Evolutionary conservation across 1,140 invertebrate species (phyloP).

Genomic region (Oreohelix idahoensis): DNA sequence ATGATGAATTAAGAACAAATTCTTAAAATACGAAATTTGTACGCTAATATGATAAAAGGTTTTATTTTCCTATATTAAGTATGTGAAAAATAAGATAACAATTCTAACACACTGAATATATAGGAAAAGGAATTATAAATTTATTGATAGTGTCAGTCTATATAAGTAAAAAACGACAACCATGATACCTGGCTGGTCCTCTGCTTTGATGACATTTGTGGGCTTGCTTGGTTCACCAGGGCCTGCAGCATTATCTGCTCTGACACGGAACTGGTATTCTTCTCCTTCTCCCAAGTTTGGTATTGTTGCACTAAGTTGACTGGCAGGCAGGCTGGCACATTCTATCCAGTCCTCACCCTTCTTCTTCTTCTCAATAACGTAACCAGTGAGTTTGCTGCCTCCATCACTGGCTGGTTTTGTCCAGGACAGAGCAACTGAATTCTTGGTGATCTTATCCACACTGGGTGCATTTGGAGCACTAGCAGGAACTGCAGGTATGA

Average conservation of each 20-base stretch:
- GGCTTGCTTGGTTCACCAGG: slow-evolving; percentile 92
- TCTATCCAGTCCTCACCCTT: slow-evolving; percentile 87
- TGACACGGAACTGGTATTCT: slow-evolving; percentile 95
- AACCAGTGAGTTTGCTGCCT: slow-evolving; percentile 94
- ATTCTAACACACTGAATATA: too few relatives aligned
- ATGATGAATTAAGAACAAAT: too few relatives aligned
- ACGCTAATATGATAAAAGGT: too few relatives aligned
- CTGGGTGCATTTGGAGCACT: slow-evolving; percentile 94
- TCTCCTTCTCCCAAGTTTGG: slow-evolving; percentile 93
- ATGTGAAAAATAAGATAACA: too few relatives aligned
- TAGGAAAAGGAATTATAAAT: too few relatives aligned
- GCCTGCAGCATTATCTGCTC: slow-evolving; percentile 96
- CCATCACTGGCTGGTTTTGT: slow-evolving; percentile 92
- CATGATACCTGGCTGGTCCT: slow-evolving; percentile 85
- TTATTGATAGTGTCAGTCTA: too few relatives aligned
- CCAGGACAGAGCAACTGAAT: slow-evolving; percentile 97
- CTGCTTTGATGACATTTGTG: slow-evolving; percentile 84
- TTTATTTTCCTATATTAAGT: too few relatives aligned
- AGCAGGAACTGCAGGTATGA: slow-evolving; percentile 79
- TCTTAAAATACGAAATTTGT: too few relatives aligned
- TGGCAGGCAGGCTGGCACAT: slow-evolving; percentile 89
- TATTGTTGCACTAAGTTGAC: slow-evolving; percentile 74
- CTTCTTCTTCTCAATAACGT: slow-evolving; percentile 94
- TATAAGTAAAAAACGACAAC: too few relatives aligned
- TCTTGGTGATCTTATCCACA: slow-evolving; percentile 94